phyloP scores from a whole-genome alignment of 2,113 vertebrate species.

The Sceloporus tristichus region DNA sequence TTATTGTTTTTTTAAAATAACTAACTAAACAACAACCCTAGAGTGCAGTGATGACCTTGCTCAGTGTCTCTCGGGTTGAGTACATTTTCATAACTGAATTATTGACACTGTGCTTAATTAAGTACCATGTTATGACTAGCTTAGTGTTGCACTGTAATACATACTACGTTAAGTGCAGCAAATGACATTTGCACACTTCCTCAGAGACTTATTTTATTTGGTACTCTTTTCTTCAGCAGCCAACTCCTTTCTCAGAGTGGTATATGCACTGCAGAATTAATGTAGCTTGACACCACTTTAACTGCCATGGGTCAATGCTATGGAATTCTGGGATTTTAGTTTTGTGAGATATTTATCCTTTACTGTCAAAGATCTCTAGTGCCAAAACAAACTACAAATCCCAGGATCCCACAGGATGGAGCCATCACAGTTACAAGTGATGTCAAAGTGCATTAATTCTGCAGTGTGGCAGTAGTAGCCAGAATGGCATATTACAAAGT shows the following conservation, averaged over 20 bases:
- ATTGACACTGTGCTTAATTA: slow-evolving; percentile 33
- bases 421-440: no score
- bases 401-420: no score
- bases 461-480: no score
- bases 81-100: neutral
- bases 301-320: no score
- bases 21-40: neutral
- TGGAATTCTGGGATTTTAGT: no score
- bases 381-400: no score
- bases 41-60: slow-evolving; percentile 10
- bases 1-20: neutral
- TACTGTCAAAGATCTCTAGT: no score
- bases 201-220: neutral
- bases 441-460: no score
- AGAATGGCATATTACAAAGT: neutral
- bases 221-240: neutral
- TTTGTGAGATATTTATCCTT: no score
- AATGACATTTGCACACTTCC: neutral
- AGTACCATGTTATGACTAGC: neutral
- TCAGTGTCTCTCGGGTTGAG: neutral
- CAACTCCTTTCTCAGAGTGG: neutral
- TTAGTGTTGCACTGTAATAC: slow-evolving; percentile 26
- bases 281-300: no score
- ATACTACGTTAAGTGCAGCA: neutral
- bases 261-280: neutral